These are phyloP conservation scores for Melanotaenia maccullochi DNA, from an alignment of 2,797 vertebrate species.

Conservation along the genomic window DNA sequence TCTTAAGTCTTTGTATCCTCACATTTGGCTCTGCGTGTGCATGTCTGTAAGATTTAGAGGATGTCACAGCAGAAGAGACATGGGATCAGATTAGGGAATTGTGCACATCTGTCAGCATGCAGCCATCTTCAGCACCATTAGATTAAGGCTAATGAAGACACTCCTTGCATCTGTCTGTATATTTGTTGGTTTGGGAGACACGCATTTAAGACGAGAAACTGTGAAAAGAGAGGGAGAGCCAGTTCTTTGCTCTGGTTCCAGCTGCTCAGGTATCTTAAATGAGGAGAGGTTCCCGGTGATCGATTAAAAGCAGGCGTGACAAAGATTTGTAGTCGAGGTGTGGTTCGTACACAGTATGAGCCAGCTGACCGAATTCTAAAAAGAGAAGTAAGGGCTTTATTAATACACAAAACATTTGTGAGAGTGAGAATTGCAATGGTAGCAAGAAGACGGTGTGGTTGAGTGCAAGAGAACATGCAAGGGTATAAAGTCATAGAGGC, in stretches of 20 bases:
- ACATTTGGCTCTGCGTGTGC: conserved; percentile 32
- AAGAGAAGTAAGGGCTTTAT: conserved; percentile 39
- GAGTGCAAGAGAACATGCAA: conserved; percentile 28
- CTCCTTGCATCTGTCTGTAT: conserved; percentile 62
- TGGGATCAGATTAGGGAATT: conserved; percentile 78
- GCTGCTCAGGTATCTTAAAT: conserved; percentile 70
- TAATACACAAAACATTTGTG: conserved; percentile 51
- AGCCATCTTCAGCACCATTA: conserved; percentile 75
- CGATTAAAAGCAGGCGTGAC: conserved; percentile 68
- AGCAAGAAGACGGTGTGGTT: conserved; percentile 34
- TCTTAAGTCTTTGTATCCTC: conserved; percentile 57
- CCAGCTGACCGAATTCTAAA: conserved; percentile 25
- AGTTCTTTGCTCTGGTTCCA: conserved; percentile 61
- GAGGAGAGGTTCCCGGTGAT: conserved; percentile 59
- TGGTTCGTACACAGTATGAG: conserved; percentile 29
- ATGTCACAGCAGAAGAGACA: conserved; percentile 74
- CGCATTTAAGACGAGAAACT: conserved; percentile 15
- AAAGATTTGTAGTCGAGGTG: conserved; percentile 62
- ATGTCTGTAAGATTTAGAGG: conserved; percentile 70
- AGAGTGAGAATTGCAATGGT: conserved; percentile 46
- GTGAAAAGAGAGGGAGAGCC: conserved; percentile 9
- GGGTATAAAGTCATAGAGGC: conserved; percentile 33
- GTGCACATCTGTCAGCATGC: conserved; percentile 80
- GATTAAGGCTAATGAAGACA: conserved; percentile 79
- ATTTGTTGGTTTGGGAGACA: conserved; percentile 58